Percentiles rank a stretch among this genome's conserved stretches.
Evolutionary conservation across 2,888 invertebrate species (phyloP).

Genomic region (Stenodera caucasica): DNA sequence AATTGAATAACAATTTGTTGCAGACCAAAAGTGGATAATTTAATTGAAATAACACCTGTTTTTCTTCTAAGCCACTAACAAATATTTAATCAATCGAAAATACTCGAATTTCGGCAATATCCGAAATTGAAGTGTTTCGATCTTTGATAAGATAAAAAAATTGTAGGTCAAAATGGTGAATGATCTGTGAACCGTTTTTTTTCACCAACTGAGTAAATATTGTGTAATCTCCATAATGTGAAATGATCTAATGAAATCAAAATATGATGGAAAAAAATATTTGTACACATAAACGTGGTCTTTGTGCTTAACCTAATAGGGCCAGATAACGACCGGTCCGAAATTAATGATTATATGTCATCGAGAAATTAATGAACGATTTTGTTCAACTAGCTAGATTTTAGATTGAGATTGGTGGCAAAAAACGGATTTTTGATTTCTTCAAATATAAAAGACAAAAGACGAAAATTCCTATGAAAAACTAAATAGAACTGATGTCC

Average conservation of each 20-base stretch:
- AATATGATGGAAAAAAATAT: not conserved
- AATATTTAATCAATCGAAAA: too few species aligned
- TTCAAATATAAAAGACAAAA: slow-evolving; percentile 5
- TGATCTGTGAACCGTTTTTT: too few species aligned
- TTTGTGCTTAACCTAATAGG: slow-evolving; percentile 9
- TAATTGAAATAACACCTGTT: not conserved
- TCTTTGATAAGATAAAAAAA: not conserved
- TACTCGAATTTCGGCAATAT: too few species aligned
- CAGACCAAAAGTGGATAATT: not conserved
- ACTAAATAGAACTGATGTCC: slow-evolving; percentile 17
- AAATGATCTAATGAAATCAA: not conserved
- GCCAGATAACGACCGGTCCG: not conserved
- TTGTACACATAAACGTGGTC: not conserved
- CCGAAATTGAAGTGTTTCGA: not conserved
- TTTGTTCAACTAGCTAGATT: not conserved
- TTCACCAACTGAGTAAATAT: too few species aligned
- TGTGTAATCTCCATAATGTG: not conserved
- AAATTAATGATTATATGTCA: slow-evolving; percentile 15
- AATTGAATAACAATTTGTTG: not conserved
- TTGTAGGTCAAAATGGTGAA: not conserved
- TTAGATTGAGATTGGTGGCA: slow-evolving; percentile 17
- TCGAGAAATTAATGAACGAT: slow-evolving; percentile 15
- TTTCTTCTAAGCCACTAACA: not conserved
- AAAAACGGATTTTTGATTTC: slow-evolving; percentile 14
- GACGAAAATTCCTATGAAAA: not conserved